Conservation (phyloP, 2,888 invertebrate species). For the Tetragonula carbonaria region DNA sequence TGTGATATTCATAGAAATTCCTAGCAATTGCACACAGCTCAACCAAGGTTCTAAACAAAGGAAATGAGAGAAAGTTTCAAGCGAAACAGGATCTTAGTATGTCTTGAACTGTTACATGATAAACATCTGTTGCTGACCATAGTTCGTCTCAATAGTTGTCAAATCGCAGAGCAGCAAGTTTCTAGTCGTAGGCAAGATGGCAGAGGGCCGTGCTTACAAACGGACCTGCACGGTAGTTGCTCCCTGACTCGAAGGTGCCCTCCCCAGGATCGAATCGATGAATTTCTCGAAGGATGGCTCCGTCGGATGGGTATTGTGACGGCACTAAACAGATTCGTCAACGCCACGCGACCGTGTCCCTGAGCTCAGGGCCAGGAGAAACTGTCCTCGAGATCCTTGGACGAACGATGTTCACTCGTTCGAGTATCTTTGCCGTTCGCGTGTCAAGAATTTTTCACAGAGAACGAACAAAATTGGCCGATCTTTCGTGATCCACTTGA, state of each 20-base stretch:
- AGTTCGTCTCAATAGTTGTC: background rate
- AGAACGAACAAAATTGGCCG: slow-evolving; percentile 17
- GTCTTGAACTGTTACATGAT: rapidly evolving
- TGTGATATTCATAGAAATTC: no score
- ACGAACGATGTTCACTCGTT: slow-evolving; percentile 24
- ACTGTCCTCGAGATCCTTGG: slow-evolving; percentile 31
- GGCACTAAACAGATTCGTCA: slow-evolving; percentile 76
- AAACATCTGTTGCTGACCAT: background rate
- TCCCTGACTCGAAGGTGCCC: slow-evolving; percentile 30
- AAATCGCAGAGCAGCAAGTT: background rate
- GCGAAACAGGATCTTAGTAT: no score
- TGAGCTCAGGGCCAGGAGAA: slow-evolving; percentile 45
- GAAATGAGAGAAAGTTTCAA: no score
- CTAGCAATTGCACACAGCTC: no score
- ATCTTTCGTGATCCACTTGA: slow-evolving; percentile 39
- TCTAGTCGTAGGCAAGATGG: slow-evolving; percentile 8
- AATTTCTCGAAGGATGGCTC: slow-evolving; percentile 50
- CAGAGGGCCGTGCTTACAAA: background rate
- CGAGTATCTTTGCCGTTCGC: slow-evolving; percentile 69
- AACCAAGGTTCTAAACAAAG: no score
- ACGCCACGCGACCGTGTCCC: slow-evolving; percentile 61
- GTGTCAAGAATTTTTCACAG: slow-evolving; percentile 70
- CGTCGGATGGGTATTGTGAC: slow-evolving; percentile 55
- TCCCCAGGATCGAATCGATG: slow-evolving; percentile 39
- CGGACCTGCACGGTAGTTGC: slow-evolving; percentile 56